Conservation (phyloP, 2,113 vertebrate species). For the Sylvia atricapilla region DNA sequence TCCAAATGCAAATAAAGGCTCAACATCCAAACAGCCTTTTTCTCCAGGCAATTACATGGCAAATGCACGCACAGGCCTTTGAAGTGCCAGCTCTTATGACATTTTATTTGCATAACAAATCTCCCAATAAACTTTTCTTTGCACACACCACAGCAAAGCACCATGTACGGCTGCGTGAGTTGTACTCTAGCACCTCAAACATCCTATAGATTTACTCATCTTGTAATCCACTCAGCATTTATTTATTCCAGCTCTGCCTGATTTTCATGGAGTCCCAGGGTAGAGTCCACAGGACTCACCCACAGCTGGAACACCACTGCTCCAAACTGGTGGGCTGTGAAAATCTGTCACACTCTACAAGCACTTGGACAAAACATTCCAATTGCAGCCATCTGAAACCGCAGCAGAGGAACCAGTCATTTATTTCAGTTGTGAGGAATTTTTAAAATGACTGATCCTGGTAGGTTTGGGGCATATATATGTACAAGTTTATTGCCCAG, state of each 20-base stretch:
- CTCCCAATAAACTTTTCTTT: neutral
- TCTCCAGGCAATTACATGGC: slow-evolving; percentile 6
- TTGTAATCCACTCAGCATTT: neutral
- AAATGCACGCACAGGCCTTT: neutral
- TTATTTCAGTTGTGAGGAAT: neutral
- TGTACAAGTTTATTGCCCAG: neutral
- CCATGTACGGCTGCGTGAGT: rapidly evolving
- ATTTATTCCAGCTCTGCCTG: neutral
- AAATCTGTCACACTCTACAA: neutral
- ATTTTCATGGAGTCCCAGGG: neutral
- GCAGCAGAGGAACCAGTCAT: neutral
- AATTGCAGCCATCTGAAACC: neutral
- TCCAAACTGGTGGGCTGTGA: neutral
- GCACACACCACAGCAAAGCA: neutral
- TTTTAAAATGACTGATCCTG: neutral
- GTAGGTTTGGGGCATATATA: neutral
- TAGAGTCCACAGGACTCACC: neutral
- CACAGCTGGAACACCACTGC: neutral
- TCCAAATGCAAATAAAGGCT: slow-evolving; percentile 50
- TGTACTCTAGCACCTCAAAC: neutral
- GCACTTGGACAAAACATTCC: neutral
- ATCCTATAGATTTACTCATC: neutral
- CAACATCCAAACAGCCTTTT: neutral
- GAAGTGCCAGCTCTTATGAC: slow-evolving; percentile 10
- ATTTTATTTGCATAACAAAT: slow-evolving; percentile 31